Evolutionary conservation across 2,888 invertebrate genomes (phyloP).

Genomic region (Drosophila atroscutellata): DNA sequence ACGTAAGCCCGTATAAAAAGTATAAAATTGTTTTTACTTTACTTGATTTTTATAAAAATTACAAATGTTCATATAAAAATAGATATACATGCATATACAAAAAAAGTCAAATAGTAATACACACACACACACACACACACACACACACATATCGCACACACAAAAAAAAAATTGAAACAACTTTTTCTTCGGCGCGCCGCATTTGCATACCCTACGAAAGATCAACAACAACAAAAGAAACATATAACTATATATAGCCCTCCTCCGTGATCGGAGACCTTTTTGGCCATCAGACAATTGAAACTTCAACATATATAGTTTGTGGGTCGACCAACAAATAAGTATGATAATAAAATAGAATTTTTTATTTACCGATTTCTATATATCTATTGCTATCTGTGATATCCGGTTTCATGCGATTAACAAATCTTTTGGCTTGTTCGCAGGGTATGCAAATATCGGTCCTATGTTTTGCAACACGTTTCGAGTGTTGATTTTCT

Average conservation of each 20-base stretch:
- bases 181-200: slow-evolving; percentile 23
- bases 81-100: slow-evolving; percentile 71
- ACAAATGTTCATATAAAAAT: slow-evolving; percentile 78
- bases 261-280: background rate
- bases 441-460: slow-evolving; percentile 40
- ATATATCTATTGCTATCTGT: background rate
- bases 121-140: slow-evolving; percentile 44
- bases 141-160: slow-evolving; percentile 40
- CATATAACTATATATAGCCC: background rate
- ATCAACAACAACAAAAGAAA: background rate
- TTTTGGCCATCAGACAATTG: background rate
- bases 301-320: background rate
- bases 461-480: slow-evolving; percentile 27
- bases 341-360: background rate
- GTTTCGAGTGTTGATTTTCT: slow-evolving; percentile 12
- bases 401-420: background rate
- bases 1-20: slow-evolving; percentile 78
- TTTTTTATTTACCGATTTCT: background rate
- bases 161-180: slow-evolving; percentile 11
- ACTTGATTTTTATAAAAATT: slow-evolving; percentile 68
- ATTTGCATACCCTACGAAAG: slow-evolving; percentile 40
- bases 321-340: background rate
- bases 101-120: slow-evolving; percentile 67
- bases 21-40: slow-evolving; percentile 69
- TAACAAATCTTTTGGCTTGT: background rate